Evolutionary conservation across 2,888 invertebrate genomes (phyloP), one percentile per base, ranked within the genome.

Genomic region (Lasius platythorax): DNA sequence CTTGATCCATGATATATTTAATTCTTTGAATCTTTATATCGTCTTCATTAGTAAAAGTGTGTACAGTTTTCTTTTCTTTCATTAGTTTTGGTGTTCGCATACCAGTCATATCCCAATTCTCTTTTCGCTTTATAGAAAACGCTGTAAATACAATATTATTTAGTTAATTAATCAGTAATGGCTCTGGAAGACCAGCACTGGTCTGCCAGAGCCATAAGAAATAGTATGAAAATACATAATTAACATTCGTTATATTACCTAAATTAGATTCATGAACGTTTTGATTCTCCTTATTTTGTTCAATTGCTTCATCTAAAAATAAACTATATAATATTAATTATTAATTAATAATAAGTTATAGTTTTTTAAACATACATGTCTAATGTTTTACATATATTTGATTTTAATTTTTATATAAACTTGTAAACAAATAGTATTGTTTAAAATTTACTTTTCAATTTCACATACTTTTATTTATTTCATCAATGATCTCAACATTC

Each of bases 11-110:
- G 30, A 61, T 15, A 12, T 5, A 28, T 30, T 61, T 28, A 61
- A 61, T 61, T 61, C 61, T 61, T 61, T 61, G 28, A 3, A 61
- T 61, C 61, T 61, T 61, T 30, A 61, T 15, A 58, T 12, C 58
- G 4, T 28, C 58, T 58, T 64, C 40, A 40, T 6, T 23, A 23
- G 23, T 8, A 6, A 28, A 58, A 58, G 56, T 58, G 23, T 58
- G 56, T 58, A 4, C 23, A 58, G 11, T 11, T 58, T n/a, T 40
- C 23, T 58, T 58, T 28, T 23, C 11, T 58, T 58, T 58, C 23
- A 58, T 28, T 4, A 58, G 23, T 58, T 58, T 40, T 58, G 23
- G 11, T 58, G 4, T 23, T 23, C 23, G 56, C 56, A 12, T 58
- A 23, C 11, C 23, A 58, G 23, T 4, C 23, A 8, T 58, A 58